Conservation (phyloP, 2,888 invertebrate species). For the Eulithis testata region DNA sequence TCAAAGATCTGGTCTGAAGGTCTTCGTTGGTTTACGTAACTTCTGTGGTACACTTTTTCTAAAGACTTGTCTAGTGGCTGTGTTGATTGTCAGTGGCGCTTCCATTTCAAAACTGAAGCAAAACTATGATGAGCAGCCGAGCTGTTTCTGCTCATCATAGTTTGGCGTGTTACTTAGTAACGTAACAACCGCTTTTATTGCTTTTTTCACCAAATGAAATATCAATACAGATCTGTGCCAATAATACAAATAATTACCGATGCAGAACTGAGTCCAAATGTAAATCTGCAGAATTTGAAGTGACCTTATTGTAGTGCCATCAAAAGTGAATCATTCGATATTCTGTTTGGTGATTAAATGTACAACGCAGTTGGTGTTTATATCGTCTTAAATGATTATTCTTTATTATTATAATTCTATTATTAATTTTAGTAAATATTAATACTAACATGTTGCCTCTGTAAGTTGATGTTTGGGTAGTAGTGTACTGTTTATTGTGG, state of each 20-base stretch:
- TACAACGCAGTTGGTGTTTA: constrained; percentile 68
- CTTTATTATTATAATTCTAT: constrained; percentile 8
- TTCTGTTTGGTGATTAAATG: constrained; percentile 56
- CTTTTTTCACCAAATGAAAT: constrained; percentile 53
- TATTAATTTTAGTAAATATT: constrained; percentile 1
- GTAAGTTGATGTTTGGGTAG: neutral
- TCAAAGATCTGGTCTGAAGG: neutral
- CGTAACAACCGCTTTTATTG: constrained; percentile 45
- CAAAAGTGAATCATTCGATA: constrained; percentile 16
- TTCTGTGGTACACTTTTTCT: too few relatives aligned
- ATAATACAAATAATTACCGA: neutral
- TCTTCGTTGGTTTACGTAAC: neutral
- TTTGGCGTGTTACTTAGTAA: constrained; percentile 22
- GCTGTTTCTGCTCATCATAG: constrained; percentile 24
- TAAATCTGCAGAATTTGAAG: neutral
- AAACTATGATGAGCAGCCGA: constrained; percentile 14
- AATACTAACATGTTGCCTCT: neutral
- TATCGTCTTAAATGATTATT: constrained; percentile 49
- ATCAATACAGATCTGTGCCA: constrained; percentile 12
- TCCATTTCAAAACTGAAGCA: constrained; percentile 9
- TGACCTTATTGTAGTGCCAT: too few relatives aligned
- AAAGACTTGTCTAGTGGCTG: neutral
- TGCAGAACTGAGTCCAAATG: neutral
- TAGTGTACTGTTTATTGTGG: neutral
- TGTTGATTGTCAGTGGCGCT: constrained; percentile 13